Percentiles rank a stretch among this genome's conserved stretches.
phyloP scores from a whole-genome alignment of 2,888 invertebrate genomes.

The Metallyticus violacea region DNA sequence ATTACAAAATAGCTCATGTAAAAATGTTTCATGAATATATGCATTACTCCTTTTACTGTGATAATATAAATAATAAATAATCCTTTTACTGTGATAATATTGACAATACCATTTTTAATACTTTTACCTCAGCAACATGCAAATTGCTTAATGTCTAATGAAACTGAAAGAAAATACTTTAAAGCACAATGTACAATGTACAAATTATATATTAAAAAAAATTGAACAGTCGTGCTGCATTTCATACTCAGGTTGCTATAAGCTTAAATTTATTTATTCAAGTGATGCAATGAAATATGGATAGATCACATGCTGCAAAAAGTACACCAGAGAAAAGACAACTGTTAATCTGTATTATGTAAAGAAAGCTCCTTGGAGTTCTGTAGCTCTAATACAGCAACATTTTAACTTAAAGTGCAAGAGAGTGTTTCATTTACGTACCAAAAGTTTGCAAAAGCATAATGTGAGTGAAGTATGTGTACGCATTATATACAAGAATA shows the following conservation, averaged over 20 bases:
- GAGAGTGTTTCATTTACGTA: neutral
- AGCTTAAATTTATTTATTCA: neutral
- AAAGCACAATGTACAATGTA: neutral
- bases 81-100: no score
- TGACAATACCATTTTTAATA: no score
- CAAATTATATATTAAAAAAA: neutral
- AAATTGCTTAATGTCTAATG: neutral
- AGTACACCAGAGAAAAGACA: neutral
- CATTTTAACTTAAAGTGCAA: neutral
- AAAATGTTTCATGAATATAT: no score
- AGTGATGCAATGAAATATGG: neutral
- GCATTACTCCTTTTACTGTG: no score
- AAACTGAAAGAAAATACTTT: neutral
- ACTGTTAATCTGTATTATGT: neutral
- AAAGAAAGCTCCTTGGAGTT: neutral
- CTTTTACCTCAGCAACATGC: neutral
- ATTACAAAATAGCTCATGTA: no score
- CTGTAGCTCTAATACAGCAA: neutral
- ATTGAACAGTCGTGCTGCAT: neutral
- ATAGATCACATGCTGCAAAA: neutral
- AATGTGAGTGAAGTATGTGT: neutral
- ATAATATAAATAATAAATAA: no score
- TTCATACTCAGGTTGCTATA: neutral
- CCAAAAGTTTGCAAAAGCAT: neutral
- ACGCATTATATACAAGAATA: neutral